Conservation (phyloP, 2,113 vertebrate species). For the Corythoichthys haematopterus region DNA sequence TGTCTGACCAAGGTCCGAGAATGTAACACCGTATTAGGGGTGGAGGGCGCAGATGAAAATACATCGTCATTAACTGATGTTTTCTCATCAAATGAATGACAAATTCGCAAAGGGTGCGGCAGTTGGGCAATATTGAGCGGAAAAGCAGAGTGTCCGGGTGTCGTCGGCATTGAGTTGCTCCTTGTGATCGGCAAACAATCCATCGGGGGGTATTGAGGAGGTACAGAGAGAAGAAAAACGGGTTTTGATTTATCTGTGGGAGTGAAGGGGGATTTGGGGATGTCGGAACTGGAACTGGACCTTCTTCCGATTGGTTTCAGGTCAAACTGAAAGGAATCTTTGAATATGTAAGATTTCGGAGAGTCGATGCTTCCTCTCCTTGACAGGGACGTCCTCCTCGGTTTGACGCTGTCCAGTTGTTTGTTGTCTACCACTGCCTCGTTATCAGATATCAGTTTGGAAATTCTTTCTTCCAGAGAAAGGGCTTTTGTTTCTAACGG, state of each 20-base stretch:
- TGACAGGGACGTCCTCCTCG: slow-evolving; percentile 92
- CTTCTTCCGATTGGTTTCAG: slow-evolving; percentile 90
- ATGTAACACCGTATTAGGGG: slow-evolving; percentile 81
- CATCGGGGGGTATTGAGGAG: slow-evolving; percentile 79
- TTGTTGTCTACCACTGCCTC: slow-evolving; percentile 97
- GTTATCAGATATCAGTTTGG: slow-evolving; percentile 96
- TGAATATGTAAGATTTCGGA: slow-evolving; percentile 98
- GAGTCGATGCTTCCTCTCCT: slow-evolving; percentile 97
- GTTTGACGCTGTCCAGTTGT: slow-evolving; percentile 97
- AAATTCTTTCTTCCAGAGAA: slow-evolving; percentile 91
- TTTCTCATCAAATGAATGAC: slow-evolving; percentile 97
- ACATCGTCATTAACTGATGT: slow-evolving; percentile 86
- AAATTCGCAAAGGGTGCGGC: slow-evolving; percentile 84
- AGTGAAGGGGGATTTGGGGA: slow-evolving; percentile 97
- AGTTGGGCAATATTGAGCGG: slow-evolving; percentile 80
- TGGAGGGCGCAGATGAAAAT: slow-evolving; percentile 83
- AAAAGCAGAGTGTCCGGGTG: slow-evolving; percentile 85
- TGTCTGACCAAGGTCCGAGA: slow-evolving; percentile 88
- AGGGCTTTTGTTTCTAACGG: slow-evolving; percentile 88
- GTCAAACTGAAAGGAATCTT: slow-evolving; percentile 99
- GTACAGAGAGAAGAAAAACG: slow-evolving; percentile 93
- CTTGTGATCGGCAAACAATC: slow-evolving; percentile 97
- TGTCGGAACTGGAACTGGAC: slow-evolving; percentile 96
- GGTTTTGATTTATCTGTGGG: slow-evolving; percentile 95
- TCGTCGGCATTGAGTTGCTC: slow-evolving; percentile 95